A percentile compares a stretch with the other conserved stretches of the same genome.
These are phyloP conservation scores for Colius striatus DNA, from an alignment of 2,113 vertebrate species.

Conservation along the genomic window DNA sequence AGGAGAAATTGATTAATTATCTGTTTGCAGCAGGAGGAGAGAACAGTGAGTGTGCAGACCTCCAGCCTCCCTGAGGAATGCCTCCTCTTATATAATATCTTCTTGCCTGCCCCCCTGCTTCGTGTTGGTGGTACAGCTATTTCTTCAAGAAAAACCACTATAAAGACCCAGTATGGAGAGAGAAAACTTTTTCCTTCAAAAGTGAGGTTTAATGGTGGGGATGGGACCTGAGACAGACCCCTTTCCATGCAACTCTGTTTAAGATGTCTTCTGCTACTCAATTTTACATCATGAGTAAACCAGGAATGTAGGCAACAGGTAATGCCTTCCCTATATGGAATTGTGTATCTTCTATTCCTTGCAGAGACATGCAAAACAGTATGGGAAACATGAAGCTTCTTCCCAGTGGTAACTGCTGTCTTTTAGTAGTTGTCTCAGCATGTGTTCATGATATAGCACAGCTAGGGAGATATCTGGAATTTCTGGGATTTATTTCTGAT, in stretches of 20 bases:
- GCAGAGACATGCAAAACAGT: not conserved
- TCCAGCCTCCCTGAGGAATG: not conserved
- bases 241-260: not conserved
- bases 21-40: not conserved
- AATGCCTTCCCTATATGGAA: not conserved
- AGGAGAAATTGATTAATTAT: not conserved
- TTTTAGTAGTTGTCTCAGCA: conserved; percentile 10
- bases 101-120: not conserved
- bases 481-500: conserved; percentile 55
- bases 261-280: not conserved
- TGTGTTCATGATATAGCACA: not conserved
- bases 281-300: not conserved
- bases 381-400: not conserved
- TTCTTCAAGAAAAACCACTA: not conserved
- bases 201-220: not conserved
- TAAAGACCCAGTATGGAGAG: not conserved
- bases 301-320: not conserved
- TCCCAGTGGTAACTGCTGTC: not conserved
- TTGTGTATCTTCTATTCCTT: not conserved
- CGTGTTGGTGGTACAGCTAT: not conserved
- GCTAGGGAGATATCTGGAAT: conserved; percentile 24
- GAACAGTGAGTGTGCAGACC: not conserved
- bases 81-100: not conserved
- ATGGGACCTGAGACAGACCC: not conserved
- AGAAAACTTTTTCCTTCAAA: not conserved